phyloP scores from a whole-genome alignment of 2,888 invertebrate genomes.

The Gasteruption jaculator region DNA sequence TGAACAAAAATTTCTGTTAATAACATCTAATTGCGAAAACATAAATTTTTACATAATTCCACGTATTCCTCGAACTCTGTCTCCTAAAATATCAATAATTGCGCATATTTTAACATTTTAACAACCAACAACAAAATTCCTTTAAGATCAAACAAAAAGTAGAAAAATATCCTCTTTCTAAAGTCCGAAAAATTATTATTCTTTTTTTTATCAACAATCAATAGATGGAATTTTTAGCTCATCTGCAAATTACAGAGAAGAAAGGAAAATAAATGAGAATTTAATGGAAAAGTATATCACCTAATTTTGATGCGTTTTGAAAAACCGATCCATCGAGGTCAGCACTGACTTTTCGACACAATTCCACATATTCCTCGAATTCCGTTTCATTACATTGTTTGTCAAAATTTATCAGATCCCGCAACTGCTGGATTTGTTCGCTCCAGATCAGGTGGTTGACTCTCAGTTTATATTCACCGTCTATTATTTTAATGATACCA shows the following conservation, averaged over 20 bases:
- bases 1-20: too few relatives aligned
- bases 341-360: conserved; percentile 24
- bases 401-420: conserved; percentile 24
- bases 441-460: conserved; percentile 30
- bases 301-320: conserved; percentile 25
- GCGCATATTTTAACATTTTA: too few relatives aligned
- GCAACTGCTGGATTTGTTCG: conserved; percentile 27
- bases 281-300: conserved; percentile 18
- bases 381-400: conserved; percentile 24
- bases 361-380: conserved; percentile 14
- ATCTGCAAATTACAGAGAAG: too few relatives aligned
- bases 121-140: too few relatives aligned
- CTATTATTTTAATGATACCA: conserved; percentile 24
- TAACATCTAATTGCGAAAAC: too few relatives aligned
- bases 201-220: too few relatives aligned
- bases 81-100: conserved; percentile 23
- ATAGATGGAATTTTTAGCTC: too few relatives aligned
- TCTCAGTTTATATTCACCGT: conserved; percentile 29
- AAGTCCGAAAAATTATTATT: too few relatives aligned
- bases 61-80: conserved; percentile 19
- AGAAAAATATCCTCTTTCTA: too few relatives aligned
- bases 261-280: neutral
- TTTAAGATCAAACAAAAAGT: too few relatives aligned
- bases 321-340: conserved; percentile 29
- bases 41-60: conserved; percentile 20